These are phyloP conservation scores for Enteromius argenteus DNA, from an alignment of 2,797 vertebrate genomes.

Conservation along the genomic window DNA sequence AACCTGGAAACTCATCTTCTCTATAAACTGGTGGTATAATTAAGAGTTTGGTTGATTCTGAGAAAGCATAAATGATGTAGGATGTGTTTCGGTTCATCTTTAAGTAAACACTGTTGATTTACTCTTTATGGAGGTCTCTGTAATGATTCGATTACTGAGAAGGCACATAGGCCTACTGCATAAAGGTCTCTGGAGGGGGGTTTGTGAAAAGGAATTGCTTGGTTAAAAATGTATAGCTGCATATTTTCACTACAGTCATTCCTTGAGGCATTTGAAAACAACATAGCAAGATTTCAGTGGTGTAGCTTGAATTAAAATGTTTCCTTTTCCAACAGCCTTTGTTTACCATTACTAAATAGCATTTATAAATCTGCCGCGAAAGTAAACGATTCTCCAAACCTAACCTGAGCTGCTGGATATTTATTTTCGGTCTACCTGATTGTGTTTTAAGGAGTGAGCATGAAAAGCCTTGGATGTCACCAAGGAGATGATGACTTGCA, in stretches of 20 bases:
- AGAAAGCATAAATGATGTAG: constrained; percentile 16
- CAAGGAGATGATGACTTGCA: constrained; percentile 27
- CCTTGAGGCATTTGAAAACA: constrained; percentile 22
- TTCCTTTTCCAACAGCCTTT: constrained; percentile 5
- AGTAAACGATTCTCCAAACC: constrained; percentile 6
- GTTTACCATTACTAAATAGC: constrained; percentile 18
- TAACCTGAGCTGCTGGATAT: constrained; percentile 10
- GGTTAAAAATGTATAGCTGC: constrained; percentile 49
- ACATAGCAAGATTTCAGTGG: constrained; percentile 17
- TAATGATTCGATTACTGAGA: constrained; percentile 34
- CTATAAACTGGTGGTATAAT: neutral
- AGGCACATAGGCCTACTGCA: constrained; percentile 6
- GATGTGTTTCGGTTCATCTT: constrained; percentile 18
- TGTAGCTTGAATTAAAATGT: neutral
- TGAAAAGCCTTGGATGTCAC: constrained; percentile 2
- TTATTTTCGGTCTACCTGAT: constrained; percentile 15
- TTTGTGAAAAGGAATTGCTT: constrained; percentile 27
- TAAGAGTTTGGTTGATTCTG: neutral
- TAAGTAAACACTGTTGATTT: constrained; percentile 5
- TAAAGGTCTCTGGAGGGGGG: constrained; percentile 24
- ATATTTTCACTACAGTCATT: constrained; percentile 34
- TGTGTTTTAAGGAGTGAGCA: constrained; percentile 3
- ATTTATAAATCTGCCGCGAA: neutral
- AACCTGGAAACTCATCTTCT: neutral
- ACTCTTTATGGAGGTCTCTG: constrained; percentile 19